Evolutionary conservation across 2,113 vertebrate species (phyloP).

Genomic region (Pygoscelis antarcticus): DNA sequence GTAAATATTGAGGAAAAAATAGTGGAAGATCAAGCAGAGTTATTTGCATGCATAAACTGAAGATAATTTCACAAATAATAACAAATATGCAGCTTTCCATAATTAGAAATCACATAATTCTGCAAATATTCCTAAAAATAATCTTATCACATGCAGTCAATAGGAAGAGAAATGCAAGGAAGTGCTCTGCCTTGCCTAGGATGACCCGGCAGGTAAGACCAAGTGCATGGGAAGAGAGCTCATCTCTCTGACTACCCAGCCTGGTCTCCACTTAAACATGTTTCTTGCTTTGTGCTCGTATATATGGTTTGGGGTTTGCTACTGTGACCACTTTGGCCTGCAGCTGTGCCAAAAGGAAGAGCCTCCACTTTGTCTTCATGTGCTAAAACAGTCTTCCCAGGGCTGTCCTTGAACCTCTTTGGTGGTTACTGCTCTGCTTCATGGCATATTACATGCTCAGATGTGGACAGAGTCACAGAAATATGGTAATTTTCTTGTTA

Average conservation of each 20-base stretch:
- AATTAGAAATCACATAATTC: background rate
- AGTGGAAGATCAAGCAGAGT: background rate
- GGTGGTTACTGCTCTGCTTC: background rate
- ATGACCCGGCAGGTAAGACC: background rate
- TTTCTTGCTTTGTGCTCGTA: background rate
- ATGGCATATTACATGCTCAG: background rate
- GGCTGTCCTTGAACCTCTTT: background rate
- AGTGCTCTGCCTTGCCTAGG: background rate
- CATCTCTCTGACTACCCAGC: background rate
- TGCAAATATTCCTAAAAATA: background rate
- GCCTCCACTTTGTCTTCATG: background rate
- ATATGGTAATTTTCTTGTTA: background rate
- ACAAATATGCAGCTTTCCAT: background rate
- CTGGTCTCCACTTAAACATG: rapidly evolving
- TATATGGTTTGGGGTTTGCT: background rate
- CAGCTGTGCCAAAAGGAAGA: background rate
- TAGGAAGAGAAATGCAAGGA: background rate
- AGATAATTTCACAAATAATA: background rate
- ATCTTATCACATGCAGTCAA: background rate
- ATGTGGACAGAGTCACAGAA: background rate
- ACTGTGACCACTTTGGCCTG: background rate
- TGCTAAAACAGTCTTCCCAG: background rate
- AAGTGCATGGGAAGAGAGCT: background rate
- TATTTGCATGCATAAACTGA: background rate
- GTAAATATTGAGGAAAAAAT: background rate